Conservation (phyloP, 2,888 invertebrate species). For the Megaustenia siamemsis region DNA sequence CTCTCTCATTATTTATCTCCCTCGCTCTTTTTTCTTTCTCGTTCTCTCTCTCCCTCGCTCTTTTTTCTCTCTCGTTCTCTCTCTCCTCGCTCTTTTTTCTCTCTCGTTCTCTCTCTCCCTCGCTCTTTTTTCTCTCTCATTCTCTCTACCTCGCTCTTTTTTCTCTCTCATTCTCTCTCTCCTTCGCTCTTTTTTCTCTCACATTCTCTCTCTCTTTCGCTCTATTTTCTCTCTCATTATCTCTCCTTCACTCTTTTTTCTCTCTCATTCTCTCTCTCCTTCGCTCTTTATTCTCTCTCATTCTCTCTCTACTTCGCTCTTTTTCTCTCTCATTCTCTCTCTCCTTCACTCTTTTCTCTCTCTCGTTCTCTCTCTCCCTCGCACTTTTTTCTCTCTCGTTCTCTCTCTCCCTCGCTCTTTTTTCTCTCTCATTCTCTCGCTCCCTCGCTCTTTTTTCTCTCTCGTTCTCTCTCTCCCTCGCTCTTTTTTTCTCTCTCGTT, state of each 20-base stretch:
- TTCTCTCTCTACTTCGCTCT: constrained; percentile 1
- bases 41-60: neutral
- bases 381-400: no score
- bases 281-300: no score
- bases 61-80: neutral
- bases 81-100: constrained; percentile 1
- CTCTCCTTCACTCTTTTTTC: neutral
- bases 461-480: no score
- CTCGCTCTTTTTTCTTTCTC: neutral
- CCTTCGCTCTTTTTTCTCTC: neutral
- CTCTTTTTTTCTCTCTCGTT: no score
- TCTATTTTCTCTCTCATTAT: neutral
- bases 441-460: no score
- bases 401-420: no score
- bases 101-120: neutral
- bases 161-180: constrained; percentile 14
- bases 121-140: constrained; percentile 9
- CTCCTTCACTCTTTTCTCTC: no score
- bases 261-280: constrained; percentile 24
- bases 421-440: no score
- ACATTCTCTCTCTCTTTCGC: neutral
- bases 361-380: no score
- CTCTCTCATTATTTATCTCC: constrained; percentile 1
- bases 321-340: constrained; percentile 7
- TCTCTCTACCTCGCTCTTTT: neutral